These are phyloP conservation scores for Lagopus muta DNA, from an alignment of 2,113 vertebrate genomes.

Conservation along the genomic window DNA sequence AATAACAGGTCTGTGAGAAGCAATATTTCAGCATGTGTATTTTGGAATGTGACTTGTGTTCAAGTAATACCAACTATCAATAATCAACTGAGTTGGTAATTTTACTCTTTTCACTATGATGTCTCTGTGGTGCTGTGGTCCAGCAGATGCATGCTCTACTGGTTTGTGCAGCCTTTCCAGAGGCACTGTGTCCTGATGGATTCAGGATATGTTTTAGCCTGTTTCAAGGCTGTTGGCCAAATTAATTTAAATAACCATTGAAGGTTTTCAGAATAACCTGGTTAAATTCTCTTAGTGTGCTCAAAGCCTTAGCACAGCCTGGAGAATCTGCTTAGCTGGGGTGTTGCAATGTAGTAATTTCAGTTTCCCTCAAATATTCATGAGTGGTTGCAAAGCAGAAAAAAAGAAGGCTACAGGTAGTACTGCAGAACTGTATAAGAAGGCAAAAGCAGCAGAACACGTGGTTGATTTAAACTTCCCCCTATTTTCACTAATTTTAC, in stretches of 20 bases:
- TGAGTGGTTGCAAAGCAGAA: not conserved
- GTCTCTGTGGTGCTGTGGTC: not conserved
- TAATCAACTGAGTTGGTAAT: not conserved
- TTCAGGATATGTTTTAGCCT: not conserved
- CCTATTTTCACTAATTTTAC: not conserved
- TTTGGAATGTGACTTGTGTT: not conserved
- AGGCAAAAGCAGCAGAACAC: not conserved
- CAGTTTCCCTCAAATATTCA: not conserved
- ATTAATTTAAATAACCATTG: not conserved
- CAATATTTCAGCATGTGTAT: not conserved
- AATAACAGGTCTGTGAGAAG: not conserved
- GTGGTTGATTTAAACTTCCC: not conserved
- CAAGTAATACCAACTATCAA: not conserved
- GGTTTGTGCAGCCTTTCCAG: not conserved
- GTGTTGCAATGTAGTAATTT: not conserved
- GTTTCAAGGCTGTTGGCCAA: not conserved
- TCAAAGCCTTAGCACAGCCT: not conserved
- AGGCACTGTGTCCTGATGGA: not conserved
- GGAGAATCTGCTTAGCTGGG: slow-evolving; percentile 33
- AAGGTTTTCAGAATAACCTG: not conserved
- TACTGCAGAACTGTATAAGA: not conserved
- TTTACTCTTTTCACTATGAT: not conserved
- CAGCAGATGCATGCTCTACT: not conserved
- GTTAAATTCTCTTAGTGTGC: not conserved
- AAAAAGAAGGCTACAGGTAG: not conserved